These are phyloP conservation scores for Cebidichthys violaceus DNA, from an alignment of 2,113 vertebrate genomes.

Conservation along the genomic window DNA sequence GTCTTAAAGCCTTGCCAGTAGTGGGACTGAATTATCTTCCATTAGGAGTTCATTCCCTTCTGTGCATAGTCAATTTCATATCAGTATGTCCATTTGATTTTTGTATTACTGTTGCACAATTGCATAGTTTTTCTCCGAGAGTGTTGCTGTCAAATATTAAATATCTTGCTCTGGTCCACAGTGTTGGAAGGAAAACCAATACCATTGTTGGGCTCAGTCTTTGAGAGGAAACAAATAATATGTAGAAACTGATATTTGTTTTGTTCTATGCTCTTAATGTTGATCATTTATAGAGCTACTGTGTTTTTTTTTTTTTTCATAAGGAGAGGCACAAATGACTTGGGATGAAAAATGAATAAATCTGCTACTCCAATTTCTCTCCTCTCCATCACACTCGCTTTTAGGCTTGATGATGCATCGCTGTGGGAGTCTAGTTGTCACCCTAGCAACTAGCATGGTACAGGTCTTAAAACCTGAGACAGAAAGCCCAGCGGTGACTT, in stretches of 20 bases:
- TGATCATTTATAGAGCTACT: not conserved
- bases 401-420: conserved; percentile 61
- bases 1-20: not conserved
- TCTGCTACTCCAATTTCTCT: conserved; percentile 50
- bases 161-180: not conserved
- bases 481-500: conserved; percentile 66
- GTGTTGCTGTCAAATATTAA: conserved; percentile 3
- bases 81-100: not conserved
- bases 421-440: conserved; percentile 69
- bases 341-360: conserved; percentile 30
- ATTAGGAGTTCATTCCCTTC: not conserved
- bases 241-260: not conserved
- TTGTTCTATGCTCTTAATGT: not conserved
- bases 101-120: not conserved
- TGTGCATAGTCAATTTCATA: not conserved
- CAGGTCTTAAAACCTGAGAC: conserved; percentile 64
- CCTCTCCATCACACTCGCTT: conserved; percentile 39
- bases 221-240: not conserved
- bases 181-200: not conserved
- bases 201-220: not conserved
- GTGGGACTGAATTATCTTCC: not conserved
- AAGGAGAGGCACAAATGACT: conserved; percentile 1
- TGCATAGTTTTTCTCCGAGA: not conserved
- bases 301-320: not conserved
- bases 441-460: conserved; percentile 68